Percentiles rank a stretch among this genome's conserved stretches.
Conservation (phyloP, 1,140 invertebrate genomes). For the Phortica variegata region DNA sequence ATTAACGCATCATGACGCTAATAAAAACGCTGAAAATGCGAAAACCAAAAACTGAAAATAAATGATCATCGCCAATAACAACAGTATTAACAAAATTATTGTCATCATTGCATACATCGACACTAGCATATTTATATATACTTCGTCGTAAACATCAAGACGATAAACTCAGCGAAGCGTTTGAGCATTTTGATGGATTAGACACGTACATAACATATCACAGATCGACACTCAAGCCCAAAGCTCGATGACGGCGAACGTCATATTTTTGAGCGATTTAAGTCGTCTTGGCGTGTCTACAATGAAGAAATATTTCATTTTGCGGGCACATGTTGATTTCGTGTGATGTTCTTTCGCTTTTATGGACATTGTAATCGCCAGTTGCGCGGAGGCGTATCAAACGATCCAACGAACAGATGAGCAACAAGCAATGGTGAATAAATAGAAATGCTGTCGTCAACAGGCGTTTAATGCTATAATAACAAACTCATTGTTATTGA, state of each 20-base stretch:
- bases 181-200: conserved; percentile 5
- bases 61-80: too few relatives aligned
- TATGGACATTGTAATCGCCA: conserved; percentile 47
- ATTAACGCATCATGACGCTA: conserved; percentile 19
- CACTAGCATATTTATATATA: conserved; percentile 23
- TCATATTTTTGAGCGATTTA: conserved; percentile 11
- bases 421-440: too few relatives aligned
- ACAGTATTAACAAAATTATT: too few relatives aligned
- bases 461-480: conserved; percentile 23
- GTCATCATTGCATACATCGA: conserved; percentile 14
- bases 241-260: conserved; percentile 10
- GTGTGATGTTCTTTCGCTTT: conserved; percentile 36
- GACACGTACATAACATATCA: conserved; percentile 16
- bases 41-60: too few relatives aligned
- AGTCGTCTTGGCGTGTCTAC: too few relatives aligned
- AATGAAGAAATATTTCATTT: conserved; percentile 1
- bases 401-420: too few relatives aligned
- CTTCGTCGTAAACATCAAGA: background rate
- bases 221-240: conserved; percentile 9
- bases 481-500: conserved; percentile 21
- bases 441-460: too few relatives aligned
- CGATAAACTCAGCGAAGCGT: background rate
- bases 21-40: conserved; percentile 6
- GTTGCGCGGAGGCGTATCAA: too few relatives aligned
- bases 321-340: conserved; percentile 24